A percentile compares a stretch with the other conserved stretches of the same genome.
phyloP scores from a whole-genome alignment of 64 coral and sea anemone species.

The Porites australiensis region DNA sequence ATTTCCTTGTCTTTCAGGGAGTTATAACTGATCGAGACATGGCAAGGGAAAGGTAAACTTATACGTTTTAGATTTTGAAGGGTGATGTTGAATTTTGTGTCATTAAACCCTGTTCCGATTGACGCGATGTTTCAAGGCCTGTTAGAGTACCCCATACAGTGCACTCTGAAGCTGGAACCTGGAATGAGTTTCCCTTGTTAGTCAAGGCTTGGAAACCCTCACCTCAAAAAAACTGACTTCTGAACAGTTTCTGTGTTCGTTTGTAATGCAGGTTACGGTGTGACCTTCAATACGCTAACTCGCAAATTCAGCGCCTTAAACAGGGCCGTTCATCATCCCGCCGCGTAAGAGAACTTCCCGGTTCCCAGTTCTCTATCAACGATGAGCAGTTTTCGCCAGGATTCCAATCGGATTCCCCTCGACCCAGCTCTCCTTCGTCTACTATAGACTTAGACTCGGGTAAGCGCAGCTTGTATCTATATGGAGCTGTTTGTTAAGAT shows the following conservation, averaged over 20 bases:
- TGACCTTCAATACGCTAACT: conserved; percentile 91
- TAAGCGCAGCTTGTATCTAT: background rate
- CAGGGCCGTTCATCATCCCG: conserved; percentile 91
- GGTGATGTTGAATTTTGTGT: background rate
- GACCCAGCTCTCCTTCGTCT: conserved; percentile 84
- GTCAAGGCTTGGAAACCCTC: background rate
- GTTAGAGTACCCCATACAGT: background rate
- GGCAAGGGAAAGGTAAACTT: conserved; percentile 84
- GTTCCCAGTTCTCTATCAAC: conserved; percentile 59
- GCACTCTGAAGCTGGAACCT: too few relatives aligned
- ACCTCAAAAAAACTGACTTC: background rate
- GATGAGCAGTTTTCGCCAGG: conserved; percentile 68
- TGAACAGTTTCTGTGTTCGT: background rate
- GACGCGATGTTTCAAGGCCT: background rate
- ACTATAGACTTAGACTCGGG: conserved; percentile 92
- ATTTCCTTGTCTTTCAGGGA: conserved; percentile 48
- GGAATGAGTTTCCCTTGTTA: background rate
- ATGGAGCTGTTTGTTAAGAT: background rate
- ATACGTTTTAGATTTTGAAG: background rate
- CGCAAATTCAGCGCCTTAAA: conserved; percentile 92
- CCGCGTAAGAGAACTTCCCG: conserved; percentile 75
- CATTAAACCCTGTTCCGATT: background rate
- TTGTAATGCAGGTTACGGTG: conserved; percentile 73
- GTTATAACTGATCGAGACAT: conserved; percentile 95
- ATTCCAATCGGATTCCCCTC: conserved; percentile 78